phyloP scores from a whole-genome alignment of 2,797 vertebrate species.

The Naso thynnoides region DNA sequence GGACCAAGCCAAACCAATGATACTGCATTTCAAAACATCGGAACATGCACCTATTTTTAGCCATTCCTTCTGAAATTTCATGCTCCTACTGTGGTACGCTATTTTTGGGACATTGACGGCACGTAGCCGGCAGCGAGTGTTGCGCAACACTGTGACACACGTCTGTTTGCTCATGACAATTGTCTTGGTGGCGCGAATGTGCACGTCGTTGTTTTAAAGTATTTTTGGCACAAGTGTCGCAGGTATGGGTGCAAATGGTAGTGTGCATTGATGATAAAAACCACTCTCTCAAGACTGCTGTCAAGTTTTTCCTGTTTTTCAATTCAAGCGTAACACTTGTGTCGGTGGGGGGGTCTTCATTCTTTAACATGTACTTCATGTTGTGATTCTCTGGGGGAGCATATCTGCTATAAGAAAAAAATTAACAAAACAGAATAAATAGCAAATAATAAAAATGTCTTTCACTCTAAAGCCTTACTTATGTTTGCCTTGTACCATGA shows the following conservation, averaged over 20 bases:
- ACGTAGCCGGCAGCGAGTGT: conserved; percentile 25
- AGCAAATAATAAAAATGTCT: conserved; percentile 36
- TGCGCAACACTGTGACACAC: conserved; percentile 70
- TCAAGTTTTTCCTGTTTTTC: neutral
- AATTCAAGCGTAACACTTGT: conserved; percentile 23
- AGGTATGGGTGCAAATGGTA: conserved; percentile 17
- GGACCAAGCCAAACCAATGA: conserved; percentile 55
- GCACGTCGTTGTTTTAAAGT: conserved; percentile 31
- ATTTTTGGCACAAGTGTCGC: conserved; percentile 28
- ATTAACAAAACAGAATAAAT: conserved; percentile 41
- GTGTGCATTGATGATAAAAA: conserved; percentile 31
- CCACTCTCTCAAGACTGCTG: conserved; percentile 38
- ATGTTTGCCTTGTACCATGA: conserved; percentile 69
- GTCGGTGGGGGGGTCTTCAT: conserved; percentile 24
- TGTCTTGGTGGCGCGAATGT: conserved; percentile 39
- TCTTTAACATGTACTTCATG: conserved; percentile 39
- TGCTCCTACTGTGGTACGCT: conserved; percentile 39
- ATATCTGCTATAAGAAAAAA: conserved; percentile 25
- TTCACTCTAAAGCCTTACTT: conserved; percentile 78
- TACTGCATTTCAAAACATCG: conserved; percentile 20
- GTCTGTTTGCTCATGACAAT: conserved; percentile 28
- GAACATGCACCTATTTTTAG: conserved; percentile 11
- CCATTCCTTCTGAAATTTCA: conserved; percentile 32
- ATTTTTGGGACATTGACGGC: conserved; percentile 16
- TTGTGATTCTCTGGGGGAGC: conserved; percentile 45